These are phyloP conservation scores for Struthidea cinerea DNA, from an alignment of 2,113 vertebrate genomes.

Conservation along the genomic window DNA sequence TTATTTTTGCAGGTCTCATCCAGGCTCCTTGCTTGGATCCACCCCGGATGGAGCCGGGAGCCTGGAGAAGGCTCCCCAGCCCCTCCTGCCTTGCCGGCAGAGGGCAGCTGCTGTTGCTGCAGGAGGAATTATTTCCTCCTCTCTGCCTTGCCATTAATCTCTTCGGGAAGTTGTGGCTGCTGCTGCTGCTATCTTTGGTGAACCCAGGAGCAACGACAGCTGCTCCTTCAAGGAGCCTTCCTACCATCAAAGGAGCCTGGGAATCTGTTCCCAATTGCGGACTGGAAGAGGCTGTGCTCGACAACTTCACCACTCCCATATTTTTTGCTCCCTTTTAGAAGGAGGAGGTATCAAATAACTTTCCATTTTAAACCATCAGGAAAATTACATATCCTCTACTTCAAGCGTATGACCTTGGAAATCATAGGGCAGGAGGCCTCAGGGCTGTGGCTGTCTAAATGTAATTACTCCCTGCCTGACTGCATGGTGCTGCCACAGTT, in stretches of 20 bases:
- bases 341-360: constrained; percentile 38
- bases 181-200: constrained; percentile 3
- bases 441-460: background rate
- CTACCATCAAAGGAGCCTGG: background rate
- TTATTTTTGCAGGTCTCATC: background rate
- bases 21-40: background rate
- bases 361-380: constrained; percentile 48
- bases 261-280: constrained; percentile 43
- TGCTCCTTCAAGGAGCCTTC: constrained; percentile 8
- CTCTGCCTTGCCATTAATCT: background rate
- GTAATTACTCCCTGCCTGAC: background rate
- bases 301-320: background rate
- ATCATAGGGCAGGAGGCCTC: background rate
- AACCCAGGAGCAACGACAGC: background rate
- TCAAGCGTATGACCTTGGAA: background rate
- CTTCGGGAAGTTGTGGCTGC: constrained; percentile 20
- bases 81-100: background rate
- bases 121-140: background rate
- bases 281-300: background rate
- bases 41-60: rapidly evolving
- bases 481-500: background rate
- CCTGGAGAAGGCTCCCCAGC: background rate
- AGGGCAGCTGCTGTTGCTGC: background rate
- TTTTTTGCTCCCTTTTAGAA: background rate
- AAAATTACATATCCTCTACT: constrained; percentile 31